Evolutionary conservation across 2,113 vertebrate species (phyloP), one percentile per base, ranked within the genome.

Genomic region (Erythrocercus mccallii): DNA sequence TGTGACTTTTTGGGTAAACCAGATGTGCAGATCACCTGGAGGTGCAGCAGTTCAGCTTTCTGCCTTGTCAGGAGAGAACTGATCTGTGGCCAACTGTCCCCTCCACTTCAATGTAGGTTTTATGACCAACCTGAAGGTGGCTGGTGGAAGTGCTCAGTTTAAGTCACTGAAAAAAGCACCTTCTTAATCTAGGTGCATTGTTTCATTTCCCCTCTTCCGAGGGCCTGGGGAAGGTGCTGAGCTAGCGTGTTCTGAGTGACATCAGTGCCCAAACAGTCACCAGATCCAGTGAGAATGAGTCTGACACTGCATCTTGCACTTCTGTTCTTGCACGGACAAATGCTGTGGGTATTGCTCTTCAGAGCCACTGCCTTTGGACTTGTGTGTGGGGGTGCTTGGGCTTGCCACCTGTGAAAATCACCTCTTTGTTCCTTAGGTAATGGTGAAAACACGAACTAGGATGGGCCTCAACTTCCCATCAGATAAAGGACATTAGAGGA

Each of bases 141-240:
- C 33, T 40, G 27, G 61, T 86, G 73, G 77, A 91, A 91, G n/a
- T 4, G 61, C 66, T 91, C 40, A 3, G n/a, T 56, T 84, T 27
- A 57, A 57, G 56, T 53, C 24, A 14, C 48, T 10, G 53, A 47
- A 58, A 78, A 92, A 94, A 84, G 7, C 79, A 73, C 47, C 48
- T 74, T 76, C 73, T 69, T 89, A 58, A 66, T 65, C 71, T 69
- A 50, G 57, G 74, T 53, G 40, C 45, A 12, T 47, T 53, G 61
- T 95, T 95, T 95, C 74, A 9, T 80, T 96, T 95, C 81, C 71
- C 50, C 69, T 91, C 40, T 53, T 90, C 58, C 33, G 72, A 78
- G 24, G 53, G 54, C 47, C 73, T 35, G 61, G 56, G n/a, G 66
- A 87, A 90, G 91, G 48, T 54, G 83, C 94, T 91, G 70, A 97